Evolutionary conservation across 1,140 invertebrate genomes (phyloP).

Genomic region (Spodoptera frugiperda): DNA sequence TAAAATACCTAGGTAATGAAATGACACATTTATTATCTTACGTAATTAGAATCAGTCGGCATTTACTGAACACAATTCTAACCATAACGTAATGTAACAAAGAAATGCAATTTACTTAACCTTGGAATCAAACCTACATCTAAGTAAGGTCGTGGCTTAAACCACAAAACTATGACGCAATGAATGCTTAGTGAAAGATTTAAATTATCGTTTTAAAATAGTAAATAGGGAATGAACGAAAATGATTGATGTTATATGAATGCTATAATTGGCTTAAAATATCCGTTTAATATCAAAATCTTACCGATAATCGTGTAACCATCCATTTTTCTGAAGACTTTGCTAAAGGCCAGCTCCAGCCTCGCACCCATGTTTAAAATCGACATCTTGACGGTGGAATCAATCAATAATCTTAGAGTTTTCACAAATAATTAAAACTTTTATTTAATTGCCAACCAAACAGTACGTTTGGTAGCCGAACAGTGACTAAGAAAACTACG

Average conservation of each 20-base stretch:
- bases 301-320: conserved; percentile 75
- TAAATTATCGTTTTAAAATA: no score
- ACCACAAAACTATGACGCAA: background rate
- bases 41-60: no score
- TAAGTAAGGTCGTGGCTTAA: background rate
- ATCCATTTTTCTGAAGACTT: conserved; percentile 65
- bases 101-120: no score
- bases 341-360: conserved; percentile 62
- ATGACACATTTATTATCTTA: no score
- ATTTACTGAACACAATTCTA: no score
- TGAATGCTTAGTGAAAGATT: no score
- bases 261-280: no score
- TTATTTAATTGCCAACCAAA: conserved; percentile 1
- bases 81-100: no score
- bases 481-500: conserved; percentile 26
- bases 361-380: conserved; percentile 50
- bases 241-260: no score
- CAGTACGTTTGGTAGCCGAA: conserved; percentile 1
- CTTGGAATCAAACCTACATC: no score
- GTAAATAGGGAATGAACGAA: no score
- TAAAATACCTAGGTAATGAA: no score
- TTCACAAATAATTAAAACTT: background rate
- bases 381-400: conserved; percentile 54
- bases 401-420: background rate
- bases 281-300: background rate